Evolutionary conservation across 2,888 invertebrate genomes (phyloP).

Genomic region (Beris morrisii): DNA sequence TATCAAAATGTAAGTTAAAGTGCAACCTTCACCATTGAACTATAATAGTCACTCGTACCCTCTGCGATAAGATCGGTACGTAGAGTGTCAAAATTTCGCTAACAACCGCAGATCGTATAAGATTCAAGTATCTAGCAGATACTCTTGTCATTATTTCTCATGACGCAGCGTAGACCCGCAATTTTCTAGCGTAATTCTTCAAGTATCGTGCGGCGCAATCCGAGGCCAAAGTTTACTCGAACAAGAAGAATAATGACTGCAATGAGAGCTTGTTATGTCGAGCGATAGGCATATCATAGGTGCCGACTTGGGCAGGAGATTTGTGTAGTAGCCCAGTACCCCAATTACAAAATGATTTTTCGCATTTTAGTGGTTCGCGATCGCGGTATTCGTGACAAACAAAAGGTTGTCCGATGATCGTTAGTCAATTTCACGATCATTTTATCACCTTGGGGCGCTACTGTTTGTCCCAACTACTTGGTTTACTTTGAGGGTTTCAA

Average conservation of each 20-base stretch:
- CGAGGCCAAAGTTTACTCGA: conserved; percentile 28
- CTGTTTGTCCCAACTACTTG: conserved; percentile 2
- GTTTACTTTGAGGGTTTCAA: neutral
- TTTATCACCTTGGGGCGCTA: conserved; percentile 32
- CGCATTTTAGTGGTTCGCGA: conserved; percentile 14
- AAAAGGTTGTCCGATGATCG: conserved; percentile 22
- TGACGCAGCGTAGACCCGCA: no score
- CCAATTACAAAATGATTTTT: conserved; percentile 28
- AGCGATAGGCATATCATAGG: neutral
- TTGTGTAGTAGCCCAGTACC: neutral
- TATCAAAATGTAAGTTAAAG: no score
- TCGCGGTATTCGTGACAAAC: conserved; percentile 27
- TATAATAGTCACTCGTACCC: no score
- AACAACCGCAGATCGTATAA: no score
- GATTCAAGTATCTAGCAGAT: no score
- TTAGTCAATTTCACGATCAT: conserved; percentile 28
- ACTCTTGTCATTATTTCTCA: no score
- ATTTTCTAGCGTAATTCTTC: no score
- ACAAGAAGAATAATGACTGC: conserved; percentile 23
- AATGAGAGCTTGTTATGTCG: conserved; percentile 24
- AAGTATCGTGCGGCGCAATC: conserved; percentile 15
- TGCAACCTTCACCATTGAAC: no score
- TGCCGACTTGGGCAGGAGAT: neutral
- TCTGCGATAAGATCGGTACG: no score
- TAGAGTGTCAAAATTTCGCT: no score